Evolutionary conservation across 2,797 vertebrate species (phyloP).

Genomic region (Sarcoramphus papa): DNA sequence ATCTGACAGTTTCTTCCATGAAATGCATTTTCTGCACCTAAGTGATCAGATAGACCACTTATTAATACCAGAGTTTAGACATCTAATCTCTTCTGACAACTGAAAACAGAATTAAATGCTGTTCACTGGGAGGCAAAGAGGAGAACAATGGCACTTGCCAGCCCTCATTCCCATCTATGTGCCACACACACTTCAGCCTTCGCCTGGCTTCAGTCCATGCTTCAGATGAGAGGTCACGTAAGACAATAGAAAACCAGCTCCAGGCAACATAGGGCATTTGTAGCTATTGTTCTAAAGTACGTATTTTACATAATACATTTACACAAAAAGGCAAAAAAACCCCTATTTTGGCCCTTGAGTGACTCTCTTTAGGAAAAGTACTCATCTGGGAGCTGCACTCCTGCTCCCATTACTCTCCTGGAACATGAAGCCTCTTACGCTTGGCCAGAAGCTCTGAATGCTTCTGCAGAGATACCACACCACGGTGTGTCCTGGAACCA

Average conservation of each 20-base stretch:
- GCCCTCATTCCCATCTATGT: conserved; percentile 1
- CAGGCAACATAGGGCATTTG: neutral
- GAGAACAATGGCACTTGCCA: conserved; percentile 57
- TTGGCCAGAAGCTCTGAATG: neutral
- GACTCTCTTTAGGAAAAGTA: neutral
- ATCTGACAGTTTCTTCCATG: neutral
- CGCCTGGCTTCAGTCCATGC: neutral
- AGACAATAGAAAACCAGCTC: neutral
- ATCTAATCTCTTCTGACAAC: conserved; percentile 47
- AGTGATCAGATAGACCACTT: neutral
- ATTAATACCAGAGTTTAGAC: neutral
- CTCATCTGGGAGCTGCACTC: neutral
- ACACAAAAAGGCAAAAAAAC: neutral
- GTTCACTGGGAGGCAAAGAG: neutral
- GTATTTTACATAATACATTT: neutral
- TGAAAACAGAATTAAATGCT: neutral
- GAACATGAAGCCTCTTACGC: neutral
- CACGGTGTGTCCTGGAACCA: neutral
- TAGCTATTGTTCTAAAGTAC: neutral
- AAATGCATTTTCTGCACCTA: neutral
- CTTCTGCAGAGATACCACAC: neutral
- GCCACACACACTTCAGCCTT: conserved; percentile 7
- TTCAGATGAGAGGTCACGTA: neutral
- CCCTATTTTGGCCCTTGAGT: neutral
- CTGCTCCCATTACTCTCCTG: neutral